Conservation (phyloP, 2,797 vertebrate genomes). For the Antennarius maculatus region DNA sequence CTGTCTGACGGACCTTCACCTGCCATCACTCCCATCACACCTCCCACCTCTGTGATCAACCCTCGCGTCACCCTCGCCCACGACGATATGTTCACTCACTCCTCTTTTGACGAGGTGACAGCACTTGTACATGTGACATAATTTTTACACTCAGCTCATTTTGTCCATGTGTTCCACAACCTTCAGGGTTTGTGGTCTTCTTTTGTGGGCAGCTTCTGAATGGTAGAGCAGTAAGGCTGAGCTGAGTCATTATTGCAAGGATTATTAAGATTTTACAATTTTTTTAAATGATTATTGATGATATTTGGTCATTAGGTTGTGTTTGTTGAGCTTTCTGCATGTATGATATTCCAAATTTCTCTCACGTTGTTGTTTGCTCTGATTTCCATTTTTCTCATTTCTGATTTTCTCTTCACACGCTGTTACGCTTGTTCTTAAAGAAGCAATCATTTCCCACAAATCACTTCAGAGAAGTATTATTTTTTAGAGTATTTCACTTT, state of each 20-base stretch:
- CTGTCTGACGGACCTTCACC: conserved; percentile 93
- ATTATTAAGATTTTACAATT: background rate
- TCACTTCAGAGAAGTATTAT: too few relatives aligned
- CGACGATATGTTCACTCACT: conserved; percentile 89
- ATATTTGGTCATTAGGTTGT: too few relatives aligned
- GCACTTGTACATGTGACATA: accelerated
- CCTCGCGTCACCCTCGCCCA: conserved; percentile 84
- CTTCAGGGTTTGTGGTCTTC: background rate
- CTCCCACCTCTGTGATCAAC: conserved; percentile 87
- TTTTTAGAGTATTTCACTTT: too few relatives aligned
- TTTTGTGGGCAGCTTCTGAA: too few relatives aligned
- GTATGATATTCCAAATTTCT: too few relatives aligned
- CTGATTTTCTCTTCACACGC: too few relatives aligned
- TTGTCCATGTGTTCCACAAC: background rate
- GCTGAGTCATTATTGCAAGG: too few relatives aligned
- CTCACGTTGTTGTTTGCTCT: too few relatives aligned
- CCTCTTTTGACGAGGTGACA: conserved; percentile 90
- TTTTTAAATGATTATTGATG: background rate
- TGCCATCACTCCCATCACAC: conserved; percentile 92
- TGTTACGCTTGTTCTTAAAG: too few relatives aligned
- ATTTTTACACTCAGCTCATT: background rate
- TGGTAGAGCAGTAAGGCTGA: background rate
- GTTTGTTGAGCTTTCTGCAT: too few relatives aligned
- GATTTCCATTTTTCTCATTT: too few relatives aligned
- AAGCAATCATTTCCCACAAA: too few relatives aligned